A percentile compares a stretch with the other conserved stretches of the same genome.
phyloP scores from a whole-genome alignment of 2,113 vertebrate species.

The Albula glossodonta region DNA sequence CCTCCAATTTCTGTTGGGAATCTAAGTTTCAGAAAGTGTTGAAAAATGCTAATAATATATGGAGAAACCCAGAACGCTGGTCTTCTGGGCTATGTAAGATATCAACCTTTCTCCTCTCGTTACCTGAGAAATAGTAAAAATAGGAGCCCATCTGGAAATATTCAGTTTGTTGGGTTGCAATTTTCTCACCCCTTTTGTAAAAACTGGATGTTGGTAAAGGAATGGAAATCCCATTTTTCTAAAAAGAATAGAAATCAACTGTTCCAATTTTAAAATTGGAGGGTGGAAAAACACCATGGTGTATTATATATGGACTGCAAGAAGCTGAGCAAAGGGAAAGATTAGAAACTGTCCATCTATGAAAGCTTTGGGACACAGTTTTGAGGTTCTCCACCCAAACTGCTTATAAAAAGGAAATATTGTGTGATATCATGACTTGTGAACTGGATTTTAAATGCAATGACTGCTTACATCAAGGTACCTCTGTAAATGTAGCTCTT shows the following conservation, averaged over 20 bases:
- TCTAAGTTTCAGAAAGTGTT: not conserved
- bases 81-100: not conserved
- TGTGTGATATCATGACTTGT: too few species aligned
- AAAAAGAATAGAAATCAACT: not conserved
- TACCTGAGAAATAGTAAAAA: not conserved
- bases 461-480: too few species aligned
- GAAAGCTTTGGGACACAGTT: too few species aligned
- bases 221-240: constrained; percentile 1
- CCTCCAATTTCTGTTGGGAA: not conserved
- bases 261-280: not conserved
- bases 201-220: not conserved
- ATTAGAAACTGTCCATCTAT: too few species aligned
- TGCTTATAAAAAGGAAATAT: too few species aligned
- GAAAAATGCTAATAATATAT: not conserved
- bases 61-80: not conserved
- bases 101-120: not conserved
- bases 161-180: not conserved
- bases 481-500: too few species aligned
- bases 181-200: not conserved
- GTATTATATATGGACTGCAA: not conserved
- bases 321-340: not conserved
- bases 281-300: not conserved
- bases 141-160: not conserved
- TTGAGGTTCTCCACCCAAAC: too few species aligned
- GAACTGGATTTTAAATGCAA: too few species aligned